Conservation (phyloP, 2,888 invertebrate species). For the Seladonia tumulorum region DNA sequence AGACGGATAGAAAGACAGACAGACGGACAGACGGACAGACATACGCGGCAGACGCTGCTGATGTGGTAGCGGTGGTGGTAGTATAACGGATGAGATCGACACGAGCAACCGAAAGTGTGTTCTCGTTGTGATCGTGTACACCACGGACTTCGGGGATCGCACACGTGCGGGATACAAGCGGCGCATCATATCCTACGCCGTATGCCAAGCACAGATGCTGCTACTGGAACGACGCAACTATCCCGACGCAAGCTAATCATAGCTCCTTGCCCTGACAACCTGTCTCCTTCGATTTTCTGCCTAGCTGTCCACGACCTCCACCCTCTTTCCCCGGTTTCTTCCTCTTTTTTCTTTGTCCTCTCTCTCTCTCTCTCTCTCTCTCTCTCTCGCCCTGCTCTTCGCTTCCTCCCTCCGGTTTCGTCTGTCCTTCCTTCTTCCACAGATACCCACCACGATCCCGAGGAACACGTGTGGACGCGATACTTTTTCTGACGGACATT, state of each 20-base stretch:
- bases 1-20: constrained; percentile 68
- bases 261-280: constrained; percentile 83
- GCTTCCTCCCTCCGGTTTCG: not conserved
- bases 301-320: constrained; percentile 77
- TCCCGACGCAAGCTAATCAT: constrained; percentile 81
- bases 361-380: constrained; percentile 23
- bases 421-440: constrained; percentile 38
- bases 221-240: constrained; percentile 66
- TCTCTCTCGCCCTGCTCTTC: constrained; percentile 9
- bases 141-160: constrained; percentile 51
- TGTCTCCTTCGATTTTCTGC: constrained; percentile 84
- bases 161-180: constrained; percentile 74
- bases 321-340: constrained; percentile 34
- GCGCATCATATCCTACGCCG: constrained; percentile 65
- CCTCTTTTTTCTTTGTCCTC: constrained; percentile 15
- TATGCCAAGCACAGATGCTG: constrained; percentile 74
- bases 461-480: constrained; percentile 66
- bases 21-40: constrained; percentile 55
- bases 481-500: constrained; percentile 66
- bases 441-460: constrained; percentile 46
- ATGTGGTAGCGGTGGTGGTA: not conserved
- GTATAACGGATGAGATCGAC: constrained; percentile 44
- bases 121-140: constrained; percentile 44
- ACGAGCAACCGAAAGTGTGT: constrained; percentile 44
- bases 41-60: constrained; percentile 54